Evolutionary conservation across 2,113 vertebrate genomes (phyloP).

Genomic region (Ardeotis arabs): DNA sequence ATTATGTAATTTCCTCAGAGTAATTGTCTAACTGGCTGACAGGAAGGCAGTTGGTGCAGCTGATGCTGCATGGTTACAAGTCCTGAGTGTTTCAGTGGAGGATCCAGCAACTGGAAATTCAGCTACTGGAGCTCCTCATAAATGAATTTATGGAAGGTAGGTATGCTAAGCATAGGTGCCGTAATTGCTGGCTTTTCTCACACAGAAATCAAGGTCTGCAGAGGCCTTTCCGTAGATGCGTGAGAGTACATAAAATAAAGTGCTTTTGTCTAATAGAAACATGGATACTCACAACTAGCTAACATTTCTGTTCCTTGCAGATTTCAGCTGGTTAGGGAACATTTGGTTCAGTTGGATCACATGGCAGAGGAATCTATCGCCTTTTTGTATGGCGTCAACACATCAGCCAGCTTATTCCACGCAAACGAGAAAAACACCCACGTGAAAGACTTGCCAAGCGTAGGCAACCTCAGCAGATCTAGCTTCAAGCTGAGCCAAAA

Average conservation of each 20-base stretch:
- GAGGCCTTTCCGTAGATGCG: neutral
- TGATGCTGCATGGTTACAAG: neutral
- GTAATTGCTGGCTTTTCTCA: neutral
- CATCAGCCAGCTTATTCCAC: neutral
- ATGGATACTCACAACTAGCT: fast-evolving
- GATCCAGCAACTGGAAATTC: neutral
- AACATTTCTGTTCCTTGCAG: neutral
- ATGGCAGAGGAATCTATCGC: constrained; percentile 59
- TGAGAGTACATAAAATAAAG: no score
- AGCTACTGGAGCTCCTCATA: neutral
- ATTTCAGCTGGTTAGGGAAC: neutral
- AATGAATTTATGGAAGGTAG: neutral
- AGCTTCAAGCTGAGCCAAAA: constrained; percentile 41
- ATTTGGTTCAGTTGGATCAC: constrained; percentile 58
- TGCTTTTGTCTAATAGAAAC: neutral
- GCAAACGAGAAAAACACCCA: neutral
- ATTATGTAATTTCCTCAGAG: neutral
- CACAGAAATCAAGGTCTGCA: neutral
- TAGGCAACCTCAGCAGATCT: neutral
- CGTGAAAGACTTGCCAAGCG: neutral
- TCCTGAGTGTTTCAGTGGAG: neutral
- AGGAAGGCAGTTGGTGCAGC: neutral
- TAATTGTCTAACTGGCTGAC: neutral
- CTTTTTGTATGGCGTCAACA: constrained; percentile 38
- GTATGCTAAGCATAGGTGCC: neutral